Evolutionary conservation across 2,888 invertebrate genomes (phyloP).

Genomic region (Trachelus stipa): DNA sequence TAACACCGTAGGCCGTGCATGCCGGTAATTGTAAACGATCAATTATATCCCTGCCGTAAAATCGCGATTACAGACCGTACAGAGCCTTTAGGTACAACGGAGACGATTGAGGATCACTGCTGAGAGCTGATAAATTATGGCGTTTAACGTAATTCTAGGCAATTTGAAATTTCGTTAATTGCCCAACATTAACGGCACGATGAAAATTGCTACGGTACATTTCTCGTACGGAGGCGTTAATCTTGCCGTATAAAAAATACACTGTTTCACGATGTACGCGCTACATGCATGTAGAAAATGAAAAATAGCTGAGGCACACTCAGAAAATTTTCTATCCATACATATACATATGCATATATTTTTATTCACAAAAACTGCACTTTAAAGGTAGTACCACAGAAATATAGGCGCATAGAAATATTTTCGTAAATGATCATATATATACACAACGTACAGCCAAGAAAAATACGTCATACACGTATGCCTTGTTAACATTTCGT

Average conservation of each 20-base stretch:
- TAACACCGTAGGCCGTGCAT: slow-evolving; percentile 26
- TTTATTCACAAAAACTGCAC: no score
- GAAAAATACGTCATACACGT: no score
- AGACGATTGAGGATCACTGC: neutral
- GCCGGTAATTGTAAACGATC: slow-evolving; percentile 24
- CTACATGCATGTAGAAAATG: neutral
- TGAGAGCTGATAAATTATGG: neutral
- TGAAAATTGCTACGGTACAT: neutral
- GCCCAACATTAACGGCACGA: neutral
- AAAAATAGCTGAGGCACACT: no score
- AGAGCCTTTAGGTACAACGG: neutral
- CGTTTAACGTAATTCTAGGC: neutral
- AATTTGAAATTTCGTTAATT: neutral
- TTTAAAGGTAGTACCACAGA: no score
- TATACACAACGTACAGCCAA: no score
- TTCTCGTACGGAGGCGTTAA: neutral
- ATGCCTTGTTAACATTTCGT: neutral
- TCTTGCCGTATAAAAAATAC: neutral
- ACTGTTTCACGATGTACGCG: neutral
- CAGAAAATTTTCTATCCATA: no score
- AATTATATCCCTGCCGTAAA: slow-evolving; percentile 18
- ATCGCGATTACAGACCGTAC: neutral
- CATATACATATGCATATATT: no score
- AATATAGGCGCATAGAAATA: no score
- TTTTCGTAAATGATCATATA: no score